These are phyloP conservation scores for Probosciger aterrimus DNA, from an alignment of 2,113 vertebrate genomes.

Conservation along the genomic window DNA sequence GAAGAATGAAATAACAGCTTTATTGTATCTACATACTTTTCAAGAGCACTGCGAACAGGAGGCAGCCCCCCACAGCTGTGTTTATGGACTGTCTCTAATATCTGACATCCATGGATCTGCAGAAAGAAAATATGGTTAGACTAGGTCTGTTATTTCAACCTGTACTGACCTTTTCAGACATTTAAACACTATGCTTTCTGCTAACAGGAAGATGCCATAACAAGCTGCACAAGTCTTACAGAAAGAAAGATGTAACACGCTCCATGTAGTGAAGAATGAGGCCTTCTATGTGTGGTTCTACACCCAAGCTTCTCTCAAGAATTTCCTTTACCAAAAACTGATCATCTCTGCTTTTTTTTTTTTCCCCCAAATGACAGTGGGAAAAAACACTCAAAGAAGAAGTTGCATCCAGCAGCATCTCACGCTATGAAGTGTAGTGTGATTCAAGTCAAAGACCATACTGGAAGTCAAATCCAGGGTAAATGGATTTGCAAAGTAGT, in stretches of 20 bases:
- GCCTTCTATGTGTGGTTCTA: background rate
- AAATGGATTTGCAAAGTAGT: background rate
- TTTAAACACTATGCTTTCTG: background rate
- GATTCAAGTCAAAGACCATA: background rate
- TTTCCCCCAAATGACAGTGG: background rate
- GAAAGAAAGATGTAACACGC: background rate
- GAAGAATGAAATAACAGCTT: background rate
- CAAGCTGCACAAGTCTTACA: background rate
- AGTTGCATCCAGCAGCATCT: background rate
- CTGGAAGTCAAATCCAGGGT: background rate
- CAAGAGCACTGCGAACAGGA: constrained; percentile 91
- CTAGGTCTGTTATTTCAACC: background rate
- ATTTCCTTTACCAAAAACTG: background rate
- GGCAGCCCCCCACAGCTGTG: constrained; percentile 95
- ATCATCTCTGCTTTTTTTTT: background rate
- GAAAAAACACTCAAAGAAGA: background rate
- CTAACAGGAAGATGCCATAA: background rate
- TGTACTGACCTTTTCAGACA: background rate
- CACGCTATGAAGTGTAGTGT: background rate
- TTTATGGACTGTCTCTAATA: constrained; percentile 94
- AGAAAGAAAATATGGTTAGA: constrained; percentile 29
- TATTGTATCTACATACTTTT: constrained; percentile 81
- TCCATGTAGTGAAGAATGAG: background rate
- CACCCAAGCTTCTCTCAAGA: background rate
- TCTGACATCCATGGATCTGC: constrained; percentile 96